Percentiles rank a stretch among this genome's conserved stretches.
Evolutionary conservation across 2,797 vertebrate species (phyloP).

Genomic region (Melanotaenia parkinsoni): DNA sequence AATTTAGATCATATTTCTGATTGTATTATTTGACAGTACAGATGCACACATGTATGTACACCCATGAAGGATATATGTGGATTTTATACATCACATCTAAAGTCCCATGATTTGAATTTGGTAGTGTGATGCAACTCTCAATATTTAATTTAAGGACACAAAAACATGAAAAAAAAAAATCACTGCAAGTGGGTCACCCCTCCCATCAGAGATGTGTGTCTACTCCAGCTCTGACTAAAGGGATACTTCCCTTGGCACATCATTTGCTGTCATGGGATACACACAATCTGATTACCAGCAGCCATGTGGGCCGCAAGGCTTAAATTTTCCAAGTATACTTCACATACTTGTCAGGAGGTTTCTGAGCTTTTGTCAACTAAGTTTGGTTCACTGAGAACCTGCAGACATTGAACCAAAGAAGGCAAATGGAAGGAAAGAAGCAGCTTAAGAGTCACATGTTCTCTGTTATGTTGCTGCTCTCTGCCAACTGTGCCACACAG

Average conservation of each 20-base stretch:
- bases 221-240: constrained; percentile 31
- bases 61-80: neutral
- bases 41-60: neutral
- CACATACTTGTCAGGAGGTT: neutral
- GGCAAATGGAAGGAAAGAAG: neutral
- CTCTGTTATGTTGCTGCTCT: neutral
- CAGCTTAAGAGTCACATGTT: neutral
- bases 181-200: constrained; percentile 32
- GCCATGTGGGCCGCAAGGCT: neutral
- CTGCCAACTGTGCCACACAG: neutral
- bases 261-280: constrained; percentile 22
- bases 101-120: constrained; percentile 4
- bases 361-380: neutral
- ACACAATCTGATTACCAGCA: constrained; percentile 12
- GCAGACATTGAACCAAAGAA: constrained; percentile 1
- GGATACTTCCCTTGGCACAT: constrained; percentile 20
- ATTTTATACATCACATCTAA: neutral
- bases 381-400: neutral
- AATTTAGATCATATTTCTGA: neutral
- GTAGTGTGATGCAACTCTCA: neutral
- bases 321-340: constrained; percentile 8
- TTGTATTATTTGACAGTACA: neutral
- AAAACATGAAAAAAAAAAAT: constrained; percentile 27
- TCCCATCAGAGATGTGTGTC: constrained; percentile 22
- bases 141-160: constrained; percentile 26